Base-by-base conservation (phyloP, 1,140 invertebrate genomes). In the Ceratosolen solmsi region DNA sequence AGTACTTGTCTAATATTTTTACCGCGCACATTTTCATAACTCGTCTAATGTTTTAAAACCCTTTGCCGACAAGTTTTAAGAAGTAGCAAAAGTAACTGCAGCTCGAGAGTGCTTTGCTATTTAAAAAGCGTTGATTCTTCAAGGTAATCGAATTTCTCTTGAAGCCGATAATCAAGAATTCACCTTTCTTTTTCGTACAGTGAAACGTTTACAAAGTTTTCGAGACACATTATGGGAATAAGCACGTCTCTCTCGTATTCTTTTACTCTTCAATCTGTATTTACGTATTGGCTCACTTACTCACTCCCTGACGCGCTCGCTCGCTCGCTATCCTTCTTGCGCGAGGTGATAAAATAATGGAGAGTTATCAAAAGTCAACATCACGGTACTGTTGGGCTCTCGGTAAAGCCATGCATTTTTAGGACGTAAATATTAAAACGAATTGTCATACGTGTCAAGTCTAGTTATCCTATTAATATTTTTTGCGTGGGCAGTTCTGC, bases 121-220 rank as follows among this genome's bases (percentile, higher is more conserved):
- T 33, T 54, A 78, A 68, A 78, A 51, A 68, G 46, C 33, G 36
- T 63, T 63, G 56, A 63, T 27, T 63, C 38, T 49, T 27, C 27
- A 11, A 20, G 56, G 15, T 80, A 80, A 80, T 80, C 41, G 78
- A 80, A 80, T 80, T 80, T 80, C 78, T 80, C 72, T 41, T 72
- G 22, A 33, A 80, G 72, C 78, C 72, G 78, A 80, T 80, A 80
- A 80, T 80, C 78, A 80, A 33, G 54, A n/a, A 72, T 72, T 49
- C 15, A n/a, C 1, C 38, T 56, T 56, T 46, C 20, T 36, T 74
- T 56, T 56, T 72, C 25, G 25, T 27, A 7, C 51, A 15, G 49
- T 25, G 25, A 41, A 75, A 36, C 49, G 25, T 58, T 75, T 13
- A 20, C 30, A 30, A 75, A 75, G 54, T 58, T 75, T 75, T 56